Base-by-base conservation (phyloP, 2,888 invertebrate species). In the Anarsia innoxiella region DNA sequence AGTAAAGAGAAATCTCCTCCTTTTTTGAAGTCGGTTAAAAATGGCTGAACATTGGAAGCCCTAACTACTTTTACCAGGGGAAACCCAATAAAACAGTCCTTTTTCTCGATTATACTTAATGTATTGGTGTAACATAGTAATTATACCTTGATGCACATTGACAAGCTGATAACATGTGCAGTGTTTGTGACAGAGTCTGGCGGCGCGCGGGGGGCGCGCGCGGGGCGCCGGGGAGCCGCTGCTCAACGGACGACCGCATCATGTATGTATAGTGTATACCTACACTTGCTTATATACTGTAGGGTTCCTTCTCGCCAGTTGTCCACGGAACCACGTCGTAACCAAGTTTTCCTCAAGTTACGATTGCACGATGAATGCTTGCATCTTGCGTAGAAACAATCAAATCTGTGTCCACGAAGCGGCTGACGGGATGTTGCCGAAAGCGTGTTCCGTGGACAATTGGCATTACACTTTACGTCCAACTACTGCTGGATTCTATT, bases 181-280 rank as follows among this genome's bases (percentile, higher is more conserved):
- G 53, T 42, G 40, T 29, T 48, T 49, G 25, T 52, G 41, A 46
- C 64, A 78, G 79, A 65, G 48, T 40, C 56, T 70, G 33, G 23
- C 8, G 69, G 70, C 36, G 68, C 66, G 39, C 67, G 74, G n/a
- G 65, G 76, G 28, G 75, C 75, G 66, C 11, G 55, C 67, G n/a
- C 64, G 65, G 43, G 76, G 68, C 23, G 80, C 73, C 1, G 82
- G 77, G 2, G 80, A 84, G 43, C 84, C 85, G 2, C 62, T 90
- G 45, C 79, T 87, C 11, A 88, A 88, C 51, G 88, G 88, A 0
- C 85, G 87, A 49, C 86, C 88, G 26, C 88, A 88, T 53, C 62
- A 48, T 9, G 8, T 3, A 11, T 25, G n/a, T n/a, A 25, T n/a
- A 19, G 19, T 3, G 19, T 5, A 19, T 19, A 3, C 3, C 4